Evolutionary conservation across 2,888 invertebrate genomes (phyloP).

Genomic region (Geotrupes spiniger): DNA sequence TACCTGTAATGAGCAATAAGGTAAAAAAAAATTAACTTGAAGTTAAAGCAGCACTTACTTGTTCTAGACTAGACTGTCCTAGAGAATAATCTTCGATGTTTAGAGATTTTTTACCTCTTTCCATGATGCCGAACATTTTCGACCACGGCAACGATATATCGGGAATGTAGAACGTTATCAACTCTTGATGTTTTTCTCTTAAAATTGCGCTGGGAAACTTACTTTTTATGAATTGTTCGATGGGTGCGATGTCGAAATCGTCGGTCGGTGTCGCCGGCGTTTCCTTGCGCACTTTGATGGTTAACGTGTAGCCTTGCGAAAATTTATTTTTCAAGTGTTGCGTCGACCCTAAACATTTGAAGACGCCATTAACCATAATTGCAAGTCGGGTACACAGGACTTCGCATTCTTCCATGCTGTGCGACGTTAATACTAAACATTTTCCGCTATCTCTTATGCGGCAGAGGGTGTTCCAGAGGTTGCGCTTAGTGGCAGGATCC

Average conservation of each 20-base stretch:
- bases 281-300: slow-evolving; percentile 46
- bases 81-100: slow-evolving; percentile 76
- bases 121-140: slow-evolving; percentile 73
- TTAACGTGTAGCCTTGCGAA: slow-evolving; percentile 57
- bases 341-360: slow-evolving; percentile 75
- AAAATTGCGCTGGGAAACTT: slow-evolving; percentile 41
- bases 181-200: slow-evolving; percentile 69
- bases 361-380: slow-evolving; percentile 82
- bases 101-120: slow-evolving; percentile 51
- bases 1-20: slow-evolving; percentile 13
- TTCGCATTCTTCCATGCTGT: slow-evolving; percentile 87
- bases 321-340: slow-evolving; percentile 81
- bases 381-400: slow-evolving; percentile 77
- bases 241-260: slow-evolving; percentile 19
- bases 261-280: slow-evolving; percentile 15
- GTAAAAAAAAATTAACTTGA: not conserved
- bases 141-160: slow-evolving; percentile 66
- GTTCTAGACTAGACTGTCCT: slow-evolving; percentile 79
- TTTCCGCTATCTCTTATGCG: slow-evolving; percentile 67
- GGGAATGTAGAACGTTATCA: slow-evolving; percentile 68
- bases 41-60: too few species aligned
- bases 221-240: slow-evolving; percentile 36
- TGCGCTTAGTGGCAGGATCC: slow-evolving; percentile 76
- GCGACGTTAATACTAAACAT: slow-evolving; percentile 78
- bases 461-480: slow-evolving; percentile 75